Evolutionary conservation across 2,888 invertebrate genomes (phyloP).

Genomic region (Calameuta pallipes): DNA sequence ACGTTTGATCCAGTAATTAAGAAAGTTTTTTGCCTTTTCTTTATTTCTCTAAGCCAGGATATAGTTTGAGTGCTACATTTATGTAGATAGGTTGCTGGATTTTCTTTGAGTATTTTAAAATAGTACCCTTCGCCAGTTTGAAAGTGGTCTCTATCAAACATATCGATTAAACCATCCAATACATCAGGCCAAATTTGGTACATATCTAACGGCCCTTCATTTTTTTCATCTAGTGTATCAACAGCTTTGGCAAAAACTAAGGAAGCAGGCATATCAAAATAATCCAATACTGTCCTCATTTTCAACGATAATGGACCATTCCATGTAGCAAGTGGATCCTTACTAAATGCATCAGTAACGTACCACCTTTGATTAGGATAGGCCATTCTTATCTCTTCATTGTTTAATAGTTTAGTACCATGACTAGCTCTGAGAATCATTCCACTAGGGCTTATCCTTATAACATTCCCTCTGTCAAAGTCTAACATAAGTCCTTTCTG

Average conservation of each 20-base stretch:
- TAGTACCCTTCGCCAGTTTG: conserved; percentile 71
- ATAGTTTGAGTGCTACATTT: conserved; percentile 69
- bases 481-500: conserved; percentile 81
- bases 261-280: conserved; percentile 77
- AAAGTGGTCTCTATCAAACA: conserved; percentile 73
- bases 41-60: conserved; percentile 72
- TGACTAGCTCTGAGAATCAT: conserved; percentile 75
- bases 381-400: conserved; percentile 68
- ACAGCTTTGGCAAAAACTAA: conserved; percentile 76
- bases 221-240: conserved; percentile 72
- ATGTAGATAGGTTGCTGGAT: conserved; percentile 70
- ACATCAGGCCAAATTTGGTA: conserved; percentile 77
- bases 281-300: conserved; percentile 77
- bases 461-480: conserved; percentile 72
- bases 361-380: conserved; percentile 73
- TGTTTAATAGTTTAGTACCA: conserved; percentile 71
- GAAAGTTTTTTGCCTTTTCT: conserved; percentile 71
- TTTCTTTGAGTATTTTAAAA: conserved; percentile 71
- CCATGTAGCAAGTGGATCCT: conserved; percentile 72
- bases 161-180: conserved; percentile 71
- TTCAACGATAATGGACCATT: conserved; percentile 72
- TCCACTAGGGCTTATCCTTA: conserved; percentile 74
- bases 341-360: conserved; percentile 68
- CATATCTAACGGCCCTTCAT: conserved; percentile 50
- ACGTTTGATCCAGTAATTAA: conserved; percentile 79